Evolutionary conservation across 1,140 invertebrate species (phyloP).

Genomic region (Drosophila littoralis): DNA sequence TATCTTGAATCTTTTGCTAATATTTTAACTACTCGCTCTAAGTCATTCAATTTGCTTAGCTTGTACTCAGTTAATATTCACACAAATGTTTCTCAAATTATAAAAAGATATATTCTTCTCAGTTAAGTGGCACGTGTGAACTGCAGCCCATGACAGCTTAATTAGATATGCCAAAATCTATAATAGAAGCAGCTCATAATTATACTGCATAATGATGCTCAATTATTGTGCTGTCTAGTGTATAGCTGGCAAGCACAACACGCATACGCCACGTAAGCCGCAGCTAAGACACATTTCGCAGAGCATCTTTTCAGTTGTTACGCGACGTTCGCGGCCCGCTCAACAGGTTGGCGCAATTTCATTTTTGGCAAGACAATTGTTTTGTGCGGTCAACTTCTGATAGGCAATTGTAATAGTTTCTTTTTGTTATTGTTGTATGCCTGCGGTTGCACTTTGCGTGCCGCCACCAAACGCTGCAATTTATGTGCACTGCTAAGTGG

Average conservation of each 20-base stretch:
- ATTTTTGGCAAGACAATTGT: neutral
- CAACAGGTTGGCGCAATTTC: conserved; percentile 54
- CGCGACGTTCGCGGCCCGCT: conserved; percentile 49
- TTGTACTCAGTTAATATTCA: neutral
- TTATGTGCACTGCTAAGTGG: neutral
- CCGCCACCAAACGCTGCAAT: conserved; percentile 19
- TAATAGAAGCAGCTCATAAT: conserved; percentile 20
- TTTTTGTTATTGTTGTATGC: conserved; percentile 14
- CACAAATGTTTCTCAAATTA: neutral
- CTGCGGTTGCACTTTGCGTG: conserved; percentile 35
- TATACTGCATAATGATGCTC: conserved; percentile 1
- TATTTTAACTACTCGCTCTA: too few relatives aligned
- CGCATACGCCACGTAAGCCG: conserved; percentile 61
- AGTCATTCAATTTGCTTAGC: neutral
- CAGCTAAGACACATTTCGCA: conserved; percentile 31
- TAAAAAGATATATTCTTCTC: conserved; percentile 4
- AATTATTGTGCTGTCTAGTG: conserved; percentile 50
- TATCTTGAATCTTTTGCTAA: too few relatives aligned
- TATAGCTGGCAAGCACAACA: conserved; percentile 31
- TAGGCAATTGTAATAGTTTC: conserved; percentile 5
- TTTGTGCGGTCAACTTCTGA: conserved; percentile 2
- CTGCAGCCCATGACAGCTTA: conserved; percentile 11
- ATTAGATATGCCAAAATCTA: conserved; percentile 24
- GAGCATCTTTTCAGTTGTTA: conserved; percentile 52
- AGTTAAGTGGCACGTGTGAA: conserved; percentile 40